Percentiles rank a stretch among this genome's conserved stretches.
Conservation (phyloP, 2,113 vertebrate genomes). For the Hippolais icterina region DNA sequence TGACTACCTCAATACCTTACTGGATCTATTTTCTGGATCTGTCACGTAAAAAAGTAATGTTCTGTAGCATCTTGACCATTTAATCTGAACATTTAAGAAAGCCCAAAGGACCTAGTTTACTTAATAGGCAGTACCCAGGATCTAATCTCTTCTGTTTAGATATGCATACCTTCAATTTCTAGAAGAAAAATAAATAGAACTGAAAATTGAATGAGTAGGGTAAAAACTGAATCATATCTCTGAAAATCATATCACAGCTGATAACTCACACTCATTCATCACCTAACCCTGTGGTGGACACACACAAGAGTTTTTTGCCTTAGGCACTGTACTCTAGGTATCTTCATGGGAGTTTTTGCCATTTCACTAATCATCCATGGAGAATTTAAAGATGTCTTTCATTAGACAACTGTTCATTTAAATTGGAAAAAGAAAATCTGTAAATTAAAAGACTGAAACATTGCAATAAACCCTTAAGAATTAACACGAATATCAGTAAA, state of each 20-base stretch:
- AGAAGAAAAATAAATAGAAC: not conserved
- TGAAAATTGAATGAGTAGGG: not conserved
- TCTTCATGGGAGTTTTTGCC: accelerated
- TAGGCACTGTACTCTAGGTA: not conserved
- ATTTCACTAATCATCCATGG: not conserved
- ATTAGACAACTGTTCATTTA: not conserved
- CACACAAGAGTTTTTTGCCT: not conserved
- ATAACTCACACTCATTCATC: not conserved
- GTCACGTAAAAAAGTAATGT: not conserved
- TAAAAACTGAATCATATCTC: not conserved
- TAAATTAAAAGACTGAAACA: not conserved
- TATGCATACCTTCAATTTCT: not conserved
- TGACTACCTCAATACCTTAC: not conserved
- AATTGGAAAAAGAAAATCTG: not conserved
- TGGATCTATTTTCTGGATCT: not conserved
- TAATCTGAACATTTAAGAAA: not conserved
- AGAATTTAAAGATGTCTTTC: not conserved
- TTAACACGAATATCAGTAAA: not conserved
- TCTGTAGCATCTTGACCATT: not conserved
- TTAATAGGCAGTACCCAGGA: not conserved
- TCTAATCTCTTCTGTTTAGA: not conserved
- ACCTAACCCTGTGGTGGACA: not conserved
- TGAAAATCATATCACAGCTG: not conserved
- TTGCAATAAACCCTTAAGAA: not conserved
- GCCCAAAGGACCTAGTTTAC: not conserved